A percentile compares a stretch with the other conserved stretches of the same genome.
Evolutionary conservation across 2,797 vertebrate genomes (phyloP).

Genomic region (Momotus momota): DNA sequence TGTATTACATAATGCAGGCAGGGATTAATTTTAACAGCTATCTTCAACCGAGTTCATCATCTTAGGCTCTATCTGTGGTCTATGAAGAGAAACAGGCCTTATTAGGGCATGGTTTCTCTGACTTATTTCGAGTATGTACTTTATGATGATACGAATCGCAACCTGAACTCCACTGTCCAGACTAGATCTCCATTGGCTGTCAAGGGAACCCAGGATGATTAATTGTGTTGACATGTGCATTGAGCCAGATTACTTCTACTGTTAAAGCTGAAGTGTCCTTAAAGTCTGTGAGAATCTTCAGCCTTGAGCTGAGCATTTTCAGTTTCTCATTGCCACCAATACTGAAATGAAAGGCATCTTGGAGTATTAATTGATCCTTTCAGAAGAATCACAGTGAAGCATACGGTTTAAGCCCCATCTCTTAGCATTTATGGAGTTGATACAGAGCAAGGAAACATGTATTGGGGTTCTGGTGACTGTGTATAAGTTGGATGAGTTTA

Average conservation of each 20-base stretch:
- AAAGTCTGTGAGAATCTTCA: not conserved
- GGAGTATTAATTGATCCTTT: not conserved
- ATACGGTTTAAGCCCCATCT: not conserved
- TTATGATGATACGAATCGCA: constrained; percentile 49
- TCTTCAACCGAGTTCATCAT: not conserved
- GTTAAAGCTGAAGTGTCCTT: not conserved
- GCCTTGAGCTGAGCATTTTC: not conserved
- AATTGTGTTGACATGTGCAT: not conserved
- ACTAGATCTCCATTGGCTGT: constrained; percentile 5
- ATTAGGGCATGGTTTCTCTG: constrained; percentile 42
- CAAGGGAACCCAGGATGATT: not conserved
- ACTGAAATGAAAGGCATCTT: not conserved
- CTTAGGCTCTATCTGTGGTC: not conserved
- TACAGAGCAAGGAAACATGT: not conserved
- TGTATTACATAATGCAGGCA: not conserved
- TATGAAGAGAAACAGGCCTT: constrained; percentile 48
- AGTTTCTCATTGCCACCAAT: not conserved
- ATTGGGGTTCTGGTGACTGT: not conserved
- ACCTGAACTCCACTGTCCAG: not conserved
- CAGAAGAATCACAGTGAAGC: not conserved
- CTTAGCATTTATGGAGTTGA: not conserved
- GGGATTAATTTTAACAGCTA: not conserved
- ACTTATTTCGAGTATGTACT: constrained; percentile 49
- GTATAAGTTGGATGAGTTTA: not conserved
- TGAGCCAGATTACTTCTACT: constrained; percentile 7